Conservation (phyloP, 64 coral and sea anemone genomes). For the Anthopleura sola region DNA sequence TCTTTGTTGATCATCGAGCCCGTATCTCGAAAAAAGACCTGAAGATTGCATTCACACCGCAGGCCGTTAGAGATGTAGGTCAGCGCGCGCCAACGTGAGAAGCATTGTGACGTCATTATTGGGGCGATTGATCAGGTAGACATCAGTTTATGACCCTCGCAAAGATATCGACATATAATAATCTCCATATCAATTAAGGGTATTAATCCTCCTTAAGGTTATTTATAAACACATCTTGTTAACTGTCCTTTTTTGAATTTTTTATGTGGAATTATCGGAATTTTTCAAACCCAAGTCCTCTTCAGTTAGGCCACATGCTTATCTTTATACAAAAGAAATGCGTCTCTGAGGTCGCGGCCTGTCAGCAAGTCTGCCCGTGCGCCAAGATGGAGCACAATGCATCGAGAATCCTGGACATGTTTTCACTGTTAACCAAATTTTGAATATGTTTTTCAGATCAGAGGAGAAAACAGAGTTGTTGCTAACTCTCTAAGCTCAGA, state of each 20-base stretch:
- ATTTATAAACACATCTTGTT: neutral
- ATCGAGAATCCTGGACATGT: neutral
- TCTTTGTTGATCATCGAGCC: neutral
- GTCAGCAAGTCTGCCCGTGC: neutral
- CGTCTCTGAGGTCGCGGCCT: neutral
- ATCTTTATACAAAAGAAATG: neutral
- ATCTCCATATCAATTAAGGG: neutral
- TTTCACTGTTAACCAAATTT: neutral
- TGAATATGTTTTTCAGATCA: neutral
- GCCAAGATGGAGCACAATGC: neutral
- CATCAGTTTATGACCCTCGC: neutral
- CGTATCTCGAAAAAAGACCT: neutral
- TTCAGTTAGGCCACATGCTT: neutral
- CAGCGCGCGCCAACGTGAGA: neutral
- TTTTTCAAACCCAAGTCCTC: neutral
- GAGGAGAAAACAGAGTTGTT: slow-evolving; percentile 10
- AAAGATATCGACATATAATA: neutral
- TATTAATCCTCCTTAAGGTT: neutral
- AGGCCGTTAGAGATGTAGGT: neutral
- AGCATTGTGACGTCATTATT: neutral
- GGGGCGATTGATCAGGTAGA: neutral
- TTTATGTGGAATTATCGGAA: neutral
- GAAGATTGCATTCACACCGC: neutral
- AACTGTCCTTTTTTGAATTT: neutral
- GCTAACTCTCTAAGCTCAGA: neutral